phyloP scores from a whole-genome alignment of 2,113 vertebrate species.

The Seriola quinqueradiata region DNA sequence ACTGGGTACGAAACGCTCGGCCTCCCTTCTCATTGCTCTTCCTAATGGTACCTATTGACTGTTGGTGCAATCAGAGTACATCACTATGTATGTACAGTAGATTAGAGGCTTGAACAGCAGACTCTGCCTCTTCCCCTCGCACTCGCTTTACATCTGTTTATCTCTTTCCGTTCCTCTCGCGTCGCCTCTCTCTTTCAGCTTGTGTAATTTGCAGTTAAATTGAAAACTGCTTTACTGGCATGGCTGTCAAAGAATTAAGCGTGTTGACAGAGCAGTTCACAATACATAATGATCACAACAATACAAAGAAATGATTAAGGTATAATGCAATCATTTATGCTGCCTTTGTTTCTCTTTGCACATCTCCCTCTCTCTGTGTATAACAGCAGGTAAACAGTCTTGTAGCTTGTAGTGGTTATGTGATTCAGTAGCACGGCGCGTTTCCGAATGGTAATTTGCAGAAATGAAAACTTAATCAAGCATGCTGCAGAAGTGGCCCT shows the following conservation, averaged over 20 bases:
- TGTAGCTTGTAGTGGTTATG: conserved; percentile 80
- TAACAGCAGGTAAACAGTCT: conserved; percentile 87
- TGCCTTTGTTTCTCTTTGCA: conserved; percentile 73
- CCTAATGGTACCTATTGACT: conserved; percentile 79
- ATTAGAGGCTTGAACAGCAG: conserved; percentile 76
- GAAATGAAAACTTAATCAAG: conserved; percentile 97
- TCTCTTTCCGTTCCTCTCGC: conserved; percentile 34
- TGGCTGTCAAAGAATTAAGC: conserved; percentile 54
- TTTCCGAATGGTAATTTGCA: conserved; percentile 89
- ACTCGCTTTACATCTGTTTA: conserved; percentile 44
- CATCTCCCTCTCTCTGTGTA: conserved; percentile 30
- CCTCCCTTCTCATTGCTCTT: conserved; percentile 66
- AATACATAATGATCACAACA: conserved; percentile 75
- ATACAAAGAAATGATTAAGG: conserved; percentile 79
- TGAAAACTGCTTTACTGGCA: conserved; percentile 27
- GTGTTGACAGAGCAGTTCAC: conserved; percentile 75
- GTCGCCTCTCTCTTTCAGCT: conserved; percentile 10
- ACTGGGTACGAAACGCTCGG: conserved; percentile 69
- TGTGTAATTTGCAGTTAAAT: conserved; percentile 57
- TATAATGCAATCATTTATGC: conserved; percentile 74
- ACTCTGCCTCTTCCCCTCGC: conserved; percentile 17
- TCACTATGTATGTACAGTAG: conserved; percentile 81
- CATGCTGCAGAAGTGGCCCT: conserved; percentile 86
- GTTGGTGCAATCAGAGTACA: conserved; percentile 76
- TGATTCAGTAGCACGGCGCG: conserved; percentile 84